Evolutionary conservation across 2,888 invertebrate species (phyloP).

Genomic region (Stomorhina lunata): DNA sequence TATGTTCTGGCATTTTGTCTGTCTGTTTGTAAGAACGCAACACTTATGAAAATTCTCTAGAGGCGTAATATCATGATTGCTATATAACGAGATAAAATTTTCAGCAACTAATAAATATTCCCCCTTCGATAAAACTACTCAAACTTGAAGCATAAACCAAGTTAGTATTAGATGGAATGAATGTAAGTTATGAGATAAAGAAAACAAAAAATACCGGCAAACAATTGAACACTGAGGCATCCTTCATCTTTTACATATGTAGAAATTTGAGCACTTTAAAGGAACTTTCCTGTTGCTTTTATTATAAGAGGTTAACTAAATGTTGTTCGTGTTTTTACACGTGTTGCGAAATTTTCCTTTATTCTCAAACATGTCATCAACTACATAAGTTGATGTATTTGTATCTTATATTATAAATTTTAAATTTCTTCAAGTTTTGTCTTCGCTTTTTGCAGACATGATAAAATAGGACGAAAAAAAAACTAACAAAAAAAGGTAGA

Average conservation of each 20-base stretch:
- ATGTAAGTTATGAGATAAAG: neutral
- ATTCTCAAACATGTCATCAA: neutral
- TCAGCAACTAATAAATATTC: constrained; percentile 37
- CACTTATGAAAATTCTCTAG: constrained; percentile 41
- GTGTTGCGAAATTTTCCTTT: constrained; percentile 22
- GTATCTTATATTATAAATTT: constrained; percentile 1
- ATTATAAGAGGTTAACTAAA: constrained; percentile 30
- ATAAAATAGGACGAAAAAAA: constrained; percentile 10
- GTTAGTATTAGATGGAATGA: neutral
- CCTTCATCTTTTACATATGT: neutral
- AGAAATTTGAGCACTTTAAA: neutral
- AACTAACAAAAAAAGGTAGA: neutral
- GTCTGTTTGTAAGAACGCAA: neutral
- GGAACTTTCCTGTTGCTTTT: too few relatives aligned
- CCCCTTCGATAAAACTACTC: constrained; percentile 35
- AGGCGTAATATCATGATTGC: constrained; percentile 49
- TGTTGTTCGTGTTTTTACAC: constrained; percentile 10
- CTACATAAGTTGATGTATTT: neutral
- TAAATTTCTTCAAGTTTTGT: constrained; percentile 11
- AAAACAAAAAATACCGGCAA: neutral
- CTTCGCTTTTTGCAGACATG: neutral
- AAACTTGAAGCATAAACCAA: constrained; percentile 31
- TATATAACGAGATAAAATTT: constrained; percentile 54
- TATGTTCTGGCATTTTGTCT: neutral
- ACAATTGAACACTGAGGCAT: neutral